Evolutionary conservation across 1,140 invertebrate species (phyloP).

Genomic region (Drosophila obscura): DNA sequence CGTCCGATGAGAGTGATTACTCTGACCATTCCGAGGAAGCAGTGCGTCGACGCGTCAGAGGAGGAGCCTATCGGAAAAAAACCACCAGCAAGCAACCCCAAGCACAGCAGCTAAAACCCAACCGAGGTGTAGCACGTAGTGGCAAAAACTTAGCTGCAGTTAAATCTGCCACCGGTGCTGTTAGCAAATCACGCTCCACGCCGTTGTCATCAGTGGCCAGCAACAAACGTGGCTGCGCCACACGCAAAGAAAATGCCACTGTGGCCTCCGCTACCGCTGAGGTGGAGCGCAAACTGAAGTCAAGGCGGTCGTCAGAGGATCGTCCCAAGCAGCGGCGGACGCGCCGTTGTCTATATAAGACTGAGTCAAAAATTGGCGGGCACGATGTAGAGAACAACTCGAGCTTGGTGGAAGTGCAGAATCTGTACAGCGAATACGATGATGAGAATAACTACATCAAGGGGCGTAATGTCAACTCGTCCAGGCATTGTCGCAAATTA

Average conservation of each 20-base stretch:
- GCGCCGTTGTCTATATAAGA: conserved; percentile 79
- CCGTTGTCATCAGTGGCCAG: conserved; percentile 60
- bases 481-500: conserved; percentile 76
- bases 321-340: conserved; percentile 56
- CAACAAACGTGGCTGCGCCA: conserved; percentile 74
- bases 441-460: conserved; percentile 78
- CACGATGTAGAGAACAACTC: conserved; percentile 74
- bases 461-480: conserved; percentile 62
- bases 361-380: conserved; percentile 62
- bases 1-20: conserved; percentile 24
- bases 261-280: conserved; percentile 71
- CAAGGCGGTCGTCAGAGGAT: conserved; percentile 26
- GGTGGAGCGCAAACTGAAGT: conserved; percentile 61
- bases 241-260: conserved; percentile 56
- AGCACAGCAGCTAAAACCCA: conserved; percentile 27
- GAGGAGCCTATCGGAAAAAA: conserved; percentile 9
- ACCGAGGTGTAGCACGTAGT: conserved; percentile 11
- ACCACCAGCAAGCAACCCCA: conserved; percentile 40
- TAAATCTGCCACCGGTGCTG: conserved; percentile 10
- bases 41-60: conserved; percentile 16
- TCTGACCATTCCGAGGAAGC: conserved; percentile 14
- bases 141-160: conserved; percentile 5
- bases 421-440: conserved; percentile 64
- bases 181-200: conserved; percentile 33
- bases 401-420: conserved; percentile 68